phyloP scores from a whole-genome alignment of 2,888 invertebrate species.

The Eupithecia abbreviata region DNA sequence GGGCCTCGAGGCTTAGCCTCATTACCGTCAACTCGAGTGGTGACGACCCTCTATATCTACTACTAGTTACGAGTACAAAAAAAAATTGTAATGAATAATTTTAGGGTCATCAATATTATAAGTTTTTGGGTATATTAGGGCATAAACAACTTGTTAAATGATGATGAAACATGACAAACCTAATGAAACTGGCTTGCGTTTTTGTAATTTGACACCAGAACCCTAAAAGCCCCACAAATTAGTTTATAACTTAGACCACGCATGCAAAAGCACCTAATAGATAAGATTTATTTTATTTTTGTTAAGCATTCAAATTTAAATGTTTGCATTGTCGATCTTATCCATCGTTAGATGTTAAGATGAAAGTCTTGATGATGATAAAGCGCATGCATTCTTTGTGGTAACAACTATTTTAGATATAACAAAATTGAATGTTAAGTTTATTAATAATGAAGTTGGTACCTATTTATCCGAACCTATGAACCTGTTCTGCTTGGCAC shows the following conservation, averaged over 20 bases:
- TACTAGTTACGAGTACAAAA: too few species aligned
- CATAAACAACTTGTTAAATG: neutral
- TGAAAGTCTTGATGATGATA: slow-evolving; percentile 21
- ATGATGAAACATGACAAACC: neutral
- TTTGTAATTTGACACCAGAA: neutral
- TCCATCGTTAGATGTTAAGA: slow-evolving; percentile 48
- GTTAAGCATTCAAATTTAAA: slow-evolving; percentile 59
- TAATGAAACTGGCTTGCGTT: neutral
- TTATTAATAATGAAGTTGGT: neutral
- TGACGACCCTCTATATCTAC: too few species aligned
- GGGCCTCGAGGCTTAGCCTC: too few species aligned
- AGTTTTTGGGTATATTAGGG: neutral
- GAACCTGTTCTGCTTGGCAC: slow-evolving; percentile 32
- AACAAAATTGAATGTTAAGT: slow-evolving; percentile 26
- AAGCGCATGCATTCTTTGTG: neutral
- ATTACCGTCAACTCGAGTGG: too few species aligned
- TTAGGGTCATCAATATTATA: too few species aligned
- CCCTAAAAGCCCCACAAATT: neutral
- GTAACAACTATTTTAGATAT: slow-evolving; percentile 11
- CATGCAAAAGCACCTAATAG: slow-evolving; percentile 47
- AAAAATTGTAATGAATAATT: neutral
- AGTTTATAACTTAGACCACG: slow-evolving; percentile 36
- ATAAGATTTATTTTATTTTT: slow-evolving; percentile 58
- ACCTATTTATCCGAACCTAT: neutral
- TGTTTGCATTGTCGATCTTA: slow-evolving; percentile 50